Conservation (phyloP, 1,140 invertebrate genomes). For the Probaryconus sp. region DNA sequence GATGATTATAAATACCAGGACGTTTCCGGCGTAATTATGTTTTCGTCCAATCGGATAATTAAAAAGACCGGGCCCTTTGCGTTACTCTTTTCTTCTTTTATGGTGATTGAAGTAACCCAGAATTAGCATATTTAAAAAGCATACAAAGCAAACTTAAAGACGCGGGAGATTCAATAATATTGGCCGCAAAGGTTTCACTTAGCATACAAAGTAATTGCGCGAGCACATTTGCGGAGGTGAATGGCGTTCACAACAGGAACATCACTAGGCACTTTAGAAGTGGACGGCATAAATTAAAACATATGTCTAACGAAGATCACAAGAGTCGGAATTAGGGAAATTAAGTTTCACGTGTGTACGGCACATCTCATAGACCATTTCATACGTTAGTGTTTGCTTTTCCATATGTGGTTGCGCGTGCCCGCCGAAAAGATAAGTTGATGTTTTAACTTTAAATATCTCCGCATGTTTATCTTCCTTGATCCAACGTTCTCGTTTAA, state of each 20-base stretch:
- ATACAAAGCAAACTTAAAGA: constrained; percentile 4
- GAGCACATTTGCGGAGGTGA: constrained; percentile 20
- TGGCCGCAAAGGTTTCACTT: constrained; percentile 1
- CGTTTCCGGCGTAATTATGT: no score
- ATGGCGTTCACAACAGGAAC: constrained; percentile 19
- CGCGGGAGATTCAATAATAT: constrained; percentile 5
- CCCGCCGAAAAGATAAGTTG: constrained; percentile 38
- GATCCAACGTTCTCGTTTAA: no score
- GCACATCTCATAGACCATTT: neutral
- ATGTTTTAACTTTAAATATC: constrained; percentile 45
- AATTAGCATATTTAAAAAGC: constrained; percentile 9
- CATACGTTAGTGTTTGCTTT: constrained; percentile 17
- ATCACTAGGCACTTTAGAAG: constrained; percentile 16
- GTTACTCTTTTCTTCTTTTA: neutral
- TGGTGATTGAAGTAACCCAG: no score
- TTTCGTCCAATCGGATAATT: no score
- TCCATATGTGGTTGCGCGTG: constrained; percentile 23
- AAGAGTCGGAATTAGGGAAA: constrained; percentile 53
- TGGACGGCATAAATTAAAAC: constrained; percentile 51
- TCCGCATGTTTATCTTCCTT: no score
- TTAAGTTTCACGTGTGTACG: constrained; percentile 28
- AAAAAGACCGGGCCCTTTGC: no score
- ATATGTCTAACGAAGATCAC: constrained; percentile 37
- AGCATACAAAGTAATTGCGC: neutral
- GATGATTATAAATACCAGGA: constrained; percentile 15